Evolutionary conservation across 2,888 invertebrate species (phyloP), one percentile per base, ranked within the genome.

Genomic region (Eudemis profundana): DNA sequence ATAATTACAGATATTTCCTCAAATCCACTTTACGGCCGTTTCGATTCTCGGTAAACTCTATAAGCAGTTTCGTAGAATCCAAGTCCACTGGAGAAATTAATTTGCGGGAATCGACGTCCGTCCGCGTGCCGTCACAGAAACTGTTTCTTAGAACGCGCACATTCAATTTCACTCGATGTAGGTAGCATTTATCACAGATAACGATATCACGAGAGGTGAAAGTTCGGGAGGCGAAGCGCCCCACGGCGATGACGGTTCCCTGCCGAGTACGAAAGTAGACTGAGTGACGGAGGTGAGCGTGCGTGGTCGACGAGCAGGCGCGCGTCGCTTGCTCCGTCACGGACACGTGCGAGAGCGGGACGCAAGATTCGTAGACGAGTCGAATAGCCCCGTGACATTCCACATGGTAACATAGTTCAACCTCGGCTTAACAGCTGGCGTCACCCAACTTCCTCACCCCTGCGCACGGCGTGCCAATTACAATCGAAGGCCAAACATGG

Each of bases 11-110:
- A 85, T 90, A 89, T 86, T 89, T 89, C 89, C 83, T 90, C 86
- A 90, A 91, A 90, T 85, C 87, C 90, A 91, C 90, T 90, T 89
- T 89, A 90, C 82, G 82, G 81, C 86, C 84, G 88, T 83, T 86
- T 86, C 86, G 87, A 74, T 90, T 92, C 92, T 86, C 82, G 71
- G 92, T 90, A 91, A 89, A 90, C 90, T 89, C 89, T 89, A 88
- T 82, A 88, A 89, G 84, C 88, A 82, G 87, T 88, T 92, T 90
- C 92, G 86, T 82, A 84, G 92, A 90, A 91, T 75, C 83, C 80
- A 82, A 83, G 83, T 78, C 83, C 85, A 85, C 85, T 79, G 87
- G 88, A 90, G 90, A 90, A 90, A 90, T 88, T 89, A 89, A 86
- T 90, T 91, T 87, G 89, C 89, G 85, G 90, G 86, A 90, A 85